phyloP scores from a whole-genome alignment of 2,888 invertebrate species.

The Pachymerium ferrugineum region DNA sequence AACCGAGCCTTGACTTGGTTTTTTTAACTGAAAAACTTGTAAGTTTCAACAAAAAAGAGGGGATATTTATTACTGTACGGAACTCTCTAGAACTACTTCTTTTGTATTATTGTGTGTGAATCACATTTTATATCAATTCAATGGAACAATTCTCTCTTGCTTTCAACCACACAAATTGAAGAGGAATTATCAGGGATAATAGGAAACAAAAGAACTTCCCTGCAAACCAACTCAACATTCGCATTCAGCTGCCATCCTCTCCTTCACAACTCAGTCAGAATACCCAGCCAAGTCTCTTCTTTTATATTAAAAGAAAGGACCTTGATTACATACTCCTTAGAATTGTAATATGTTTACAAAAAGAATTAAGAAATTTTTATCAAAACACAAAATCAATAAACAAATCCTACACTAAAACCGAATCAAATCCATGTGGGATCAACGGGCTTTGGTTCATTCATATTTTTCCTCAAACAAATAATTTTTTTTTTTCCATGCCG shows the following conservation, averaged over 20 bases:
- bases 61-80: background rate
- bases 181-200: slow-evolving; percentile 19
- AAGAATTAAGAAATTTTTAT: background rate
- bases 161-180: background rate
- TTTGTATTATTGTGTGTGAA: background rate
- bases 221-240: slow-evolving; percentile 13
- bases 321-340: too few relatives aligned
- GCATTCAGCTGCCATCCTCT: slow-evolving; percentile 15
- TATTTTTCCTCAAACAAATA: background rate
- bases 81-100: background rate
- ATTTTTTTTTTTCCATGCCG: background rate
- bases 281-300: background rate
- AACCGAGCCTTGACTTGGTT: too few relatives aligned
- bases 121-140: background rate
- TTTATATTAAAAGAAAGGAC: background rate
- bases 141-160: slow-evolving; percentile 11
- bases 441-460: slow-evolving; percentile 16
- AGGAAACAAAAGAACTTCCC: slow-evolving; percentile 1
- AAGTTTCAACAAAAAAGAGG: background rate
- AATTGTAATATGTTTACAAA: too few relatives aligned
- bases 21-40: too few relatives aligned
- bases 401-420: background rate
- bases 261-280: background rate
- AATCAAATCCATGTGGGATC: background rate
- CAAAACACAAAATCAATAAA: background rate